Percentiles rank a stretch among this genome's conserved stretches.
Conservation (phyloP, 1,140 invertebrate genomes). For the Cotesia vestalis region DNA sequence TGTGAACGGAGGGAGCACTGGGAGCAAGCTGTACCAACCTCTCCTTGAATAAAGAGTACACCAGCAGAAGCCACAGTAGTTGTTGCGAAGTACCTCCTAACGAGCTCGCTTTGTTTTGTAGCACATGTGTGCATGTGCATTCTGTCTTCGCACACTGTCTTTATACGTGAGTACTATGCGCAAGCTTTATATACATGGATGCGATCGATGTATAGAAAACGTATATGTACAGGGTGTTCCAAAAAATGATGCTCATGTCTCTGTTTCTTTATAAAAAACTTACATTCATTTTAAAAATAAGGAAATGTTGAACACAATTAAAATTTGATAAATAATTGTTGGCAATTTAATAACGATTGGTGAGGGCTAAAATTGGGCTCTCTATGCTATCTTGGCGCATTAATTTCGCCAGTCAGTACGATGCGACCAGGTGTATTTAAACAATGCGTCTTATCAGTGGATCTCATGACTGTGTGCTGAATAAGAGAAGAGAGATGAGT, state of each 20-base stretch:
- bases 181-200: conserved; percentile 17
- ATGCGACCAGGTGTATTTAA: conserved; percentile 40
- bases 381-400: conserved; percentile 35
- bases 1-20: conserved; percentile 46
- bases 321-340: neutral
- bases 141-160: neutral
- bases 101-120: conserved; percentile 67
- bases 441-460: conserved; percentile 38
- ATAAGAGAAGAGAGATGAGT: conserved; percentile 25
- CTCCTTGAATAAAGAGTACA: conserved; percentile 54
- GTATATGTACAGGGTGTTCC: conserved; percentile 13
- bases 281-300: neutral
- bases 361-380: conserved; percentile 26
- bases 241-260: neutral
- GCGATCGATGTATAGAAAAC: neutral
- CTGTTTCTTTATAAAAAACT: neutral
- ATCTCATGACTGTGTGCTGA: conserved; percentile 32
- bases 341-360: conserved; percentile 37
- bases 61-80: conserved; percentile 35
- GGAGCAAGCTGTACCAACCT: conserved; percentile 58
- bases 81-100: conserved; percentile 64
- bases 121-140: conserved; percentile 53
- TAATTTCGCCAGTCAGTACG: conserved; percentile 34
- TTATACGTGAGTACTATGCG: conserved; percentile 13
- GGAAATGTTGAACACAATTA: neutral